These are phyloP conservation scores for Carabus problematicus DNA, from an alignment of 2,888 invertebrate species.

Conservation along the genomic window DNA sequence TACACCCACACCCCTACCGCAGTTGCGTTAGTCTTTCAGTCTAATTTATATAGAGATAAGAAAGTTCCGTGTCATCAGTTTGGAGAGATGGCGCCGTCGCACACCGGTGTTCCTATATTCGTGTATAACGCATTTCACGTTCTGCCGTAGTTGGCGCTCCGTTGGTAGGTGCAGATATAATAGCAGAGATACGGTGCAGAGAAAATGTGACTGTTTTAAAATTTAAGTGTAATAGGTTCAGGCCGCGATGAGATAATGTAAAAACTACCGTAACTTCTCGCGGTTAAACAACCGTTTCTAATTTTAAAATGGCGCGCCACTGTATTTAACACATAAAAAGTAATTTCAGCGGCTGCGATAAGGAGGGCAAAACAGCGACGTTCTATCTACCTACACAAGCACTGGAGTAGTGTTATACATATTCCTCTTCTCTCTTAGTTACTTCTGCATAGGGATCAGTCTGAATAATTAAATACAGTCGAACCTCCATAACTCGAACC, in stretches of 20 bases:
- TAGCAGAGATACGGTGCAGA: slow-evolving; percentile 55
- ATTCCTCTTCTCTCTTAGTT: no score
- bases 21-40: slow-evolving; percentile 13
- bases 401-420: no score
- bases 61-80: slow-evolving; percentile 59
- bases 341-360: slow-evolving; percentile 53
- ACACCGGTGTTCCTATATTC: no score
- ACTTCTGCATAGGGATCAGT: no score
- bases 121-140: no score
- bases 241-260: slow-evolving; percentile 56
- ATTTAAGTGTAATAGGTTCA: slow-evolving; percentile 60
- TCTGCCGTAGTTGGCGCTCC: slow-evolving; percentile 52
- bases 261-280: slow-evolving; percentile 56
- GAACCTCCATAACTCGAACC: no score
- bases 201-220: slow-evolving; percentile 61
- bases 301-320: slow-evolving; percentile 55
- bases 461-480: no score
- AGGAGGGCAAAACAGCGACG: slow-evolving; percentile 46
- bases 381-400: slow-evolving; percentile 11
- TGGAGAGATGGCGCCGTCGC: slow-evolving; percentile 48
- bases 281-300: slow-evolving; percentile 57
- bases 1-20: slow-evolving; percentile 44
- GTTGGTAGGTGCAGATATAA: slow-evolving; percentile 55
- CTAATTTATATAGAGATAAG: slow-evolving; percentile 58
- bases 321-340: slow-evolving; percentile 56